Conservation (phyloP, 2,888 invertebrate genomes). For the Phrixothrix hirtus region DNA sequence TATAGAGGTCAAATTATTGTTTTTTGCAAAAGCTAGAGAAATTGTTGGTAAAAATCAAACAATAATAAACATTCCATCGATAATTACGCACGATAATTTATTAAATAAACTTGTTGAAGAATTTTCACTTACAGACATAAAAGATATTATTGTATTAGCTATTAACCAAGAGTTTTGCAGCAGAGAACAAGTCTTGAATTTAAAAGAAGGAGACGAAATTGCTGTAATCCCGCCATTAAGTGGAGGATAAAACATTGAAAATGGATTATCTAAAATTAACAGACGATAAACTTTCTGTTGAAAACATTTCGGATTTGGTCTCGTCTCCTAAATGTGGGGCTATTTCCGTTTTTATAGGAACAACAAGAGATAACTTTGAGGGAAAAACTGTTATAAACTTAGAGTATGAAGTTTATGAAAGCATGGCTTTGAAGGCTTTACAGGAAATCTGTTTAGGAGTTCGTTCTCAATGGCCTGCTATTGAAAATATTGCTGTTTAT, state of each 20-base stretch:
- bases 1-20: slow-evolving; percentile 71
- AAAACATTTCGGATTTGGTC: slow-evolving; percentile 68
- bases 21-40: slow-evolving; percentile 91
- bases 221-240: slow-evolving; percentile 94
- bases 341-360: slow-evolving; percentile 86
- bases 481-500: slow-evolving; percentile 81
- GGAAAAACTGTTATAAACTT: slow-evolving; percentile 81
- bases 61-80: slow-evolving; percentile 58
- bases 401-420: slow-evolving; percentile 92
- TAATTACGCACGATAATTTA: slow-evolving; percentile 63
- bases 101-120: slow-evolving; percentile 63
- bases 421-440: slow-evolving; percentile 88
- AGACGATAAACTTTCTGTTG: slow-evolving; percentile 68
- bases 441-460: slow-evolving; percentile 74
- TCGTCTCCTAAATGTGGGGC: slow-evolving; percentile 80
- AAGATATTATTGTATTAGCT: slow-evolving; percentile 74
- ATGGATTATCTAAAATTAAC: slow-evolving; percentile 76
- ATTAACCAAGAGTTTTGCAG: slow-evolving; percentile 80
- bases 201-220: slow-evolving; percentile 76
- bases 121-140: slow-evolving; percentile 70
- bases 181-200: slow-evolving; percentile 55
- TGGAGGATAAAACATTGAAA: slow-evolving; percentile 70
- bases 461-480: slow-evolving; percentile 71
- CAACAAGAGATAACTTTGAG: slow-evolving; percentile 83
- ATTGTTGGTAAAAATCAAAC: slow-evolving; percentile 68